Evolutionary conservation across 2,797 vertebrate species (phyloP).

Genomic region (Pempheris klunzingeri): DNA sequence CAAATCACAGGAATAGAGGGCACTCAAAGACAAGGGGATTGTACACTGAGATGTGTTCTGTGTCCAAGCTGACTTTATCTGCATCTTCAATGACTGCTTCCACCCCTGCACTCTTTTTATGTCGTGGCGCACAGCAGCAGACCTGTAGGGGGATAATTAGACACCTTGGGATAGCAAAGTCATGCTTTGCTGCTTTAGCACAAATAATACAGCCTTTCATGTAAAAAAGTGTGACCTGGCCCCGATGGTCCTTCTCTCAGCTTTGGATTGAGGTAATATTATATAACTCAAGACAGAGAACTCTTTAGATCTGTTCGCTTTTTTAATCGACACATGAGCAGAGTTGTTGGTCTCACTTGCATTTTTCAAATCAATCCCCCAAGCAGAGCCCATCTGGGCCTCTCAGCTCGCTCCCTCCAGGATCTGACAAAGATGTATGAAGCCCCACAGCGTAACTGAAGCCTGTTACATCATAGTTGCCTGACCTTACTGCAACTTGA

Average conservation of each 20-base stretch:
- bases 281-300: constrained; percentile 15
- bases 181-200: constrained; percentile 47
- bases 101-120: constrained; percentile 32
- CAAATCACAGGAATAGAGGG: constrained; percentile 4
- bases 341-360: constrained; percentile 9
- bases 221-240: constrained; percentile 22
- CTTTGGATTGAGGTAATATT: constrained; percentile 27
- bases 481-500: neutral
- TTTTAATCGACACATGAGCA: constrained; percentile 1
- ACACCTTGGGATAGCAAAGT: constrained; percentile 51
- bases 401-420: constrained; percentile 19
- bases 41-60: neutral
- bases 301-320: constrained; percentile 7
- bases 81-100: constrained; percentile 20
- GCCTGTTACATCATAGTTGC: constrained; percentile 35
- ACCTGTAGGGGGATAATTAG: constrained; percentile 60
- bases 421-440: constrained; percentile 28
- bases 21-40: constrained; percentile 16
- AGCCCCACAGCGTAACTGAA: constrained; percentile 27
- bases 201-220: constrained; percentile 41
- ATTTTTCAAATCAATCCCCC: constrained; percentile 24
- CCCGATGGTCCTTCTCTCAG: neutral
- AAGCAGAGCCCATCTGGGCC: constrained; percentile 24
- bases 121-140: constrained; percentile 15
- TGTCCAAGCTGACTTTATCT: constrained; percentile 10